Conservation (phyloP, 2,797 vertebrate genomes). For the Macropodus opercularis region DNA sequence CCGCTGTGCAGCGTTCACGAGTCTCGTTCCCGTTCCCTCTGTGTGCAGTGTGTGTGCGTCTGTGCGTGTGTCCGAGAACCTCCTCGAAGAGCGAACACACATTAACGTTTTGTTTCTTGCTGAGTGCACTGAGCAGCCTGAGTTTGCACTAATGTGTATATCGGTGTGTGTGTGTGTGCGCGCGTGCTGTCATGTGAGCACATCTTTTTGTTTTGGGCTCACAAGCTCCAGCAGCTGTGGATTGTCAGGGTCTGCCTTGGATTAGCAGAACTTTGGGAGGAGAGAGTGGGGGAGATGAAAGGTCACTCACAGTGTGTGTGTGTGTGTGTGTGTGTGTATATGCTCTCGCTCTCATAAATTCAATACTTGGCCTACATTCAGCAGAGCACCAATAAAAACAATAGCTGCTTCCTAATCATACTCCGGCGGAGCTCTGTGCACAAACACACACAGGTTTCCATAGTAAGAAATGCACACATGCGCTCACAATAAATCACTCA, state of each 20-base stretch:
- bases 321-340: conserved; percentile 1
- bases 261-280: conserved; percentile 37
- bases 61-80: background rate
- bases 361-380: conserved; percentile 46
- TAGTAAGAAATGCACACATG: background rate
- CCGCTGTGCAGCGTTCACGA: too few relatives aligned
- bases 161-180: background rate
- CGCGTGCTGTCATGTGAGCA: conserved; percentile 35
- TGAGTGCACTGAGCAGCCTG: too few relatives aligned
- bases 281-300: conserved; percentile 17
- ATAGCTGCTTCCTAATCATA: conserved; percentile 15
- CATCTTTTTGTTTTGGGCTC: conserved; percentile 45
- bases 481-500: background rate
- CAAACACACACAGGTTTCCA: conserved; percentile 14
- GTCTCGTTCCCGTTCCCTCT: too few relatives aligned
- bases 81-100: too few relatives aligned
- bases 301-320: conserved; percentile 8
- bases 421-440: background rate
- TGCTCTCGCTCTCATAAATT: conserved; percentile 45
- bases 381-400: conserved; percentile 44
- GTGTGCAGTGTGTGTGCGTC: too few relatives aligned
- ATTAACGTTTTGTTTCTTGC: too few relatives aligned
- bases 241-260: conserved; percentile 48
- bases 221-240: conserved; percentile 59
- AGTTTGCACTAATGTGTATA: background rate